Base-by-base conservation (phyloP, 2,797 vertebrate genomes). In the Neostethus bicornis region DNA sequence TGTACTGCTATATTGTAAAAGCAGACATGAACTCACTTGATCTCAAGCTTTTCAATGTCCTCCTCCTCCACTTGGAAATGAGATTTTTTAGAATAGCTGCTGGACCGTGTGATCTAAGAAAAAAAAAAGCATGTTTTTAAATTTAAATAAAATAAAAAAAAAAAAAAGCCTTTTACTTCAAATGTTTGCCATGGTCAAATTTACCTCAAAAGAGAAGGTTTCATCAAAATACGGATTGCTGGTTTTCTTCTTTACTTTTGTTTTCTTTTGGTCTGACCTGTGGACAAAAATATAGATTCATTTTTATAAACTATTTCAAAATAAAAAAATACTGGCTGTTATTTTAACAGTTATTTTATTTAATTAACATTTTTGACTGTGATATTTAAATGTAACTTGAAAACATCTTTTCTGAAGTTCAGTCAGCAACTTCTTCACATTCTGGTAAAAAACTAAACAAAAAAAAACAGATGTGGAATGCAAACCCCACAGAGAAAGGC, bases 211-310 rank as follows among this genome's bases (percentile, higher is more conserved):
- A 85, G 92, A 94, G 91, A 99, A 96, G 1, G 92, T 95, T 90
- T 99, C 97, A 13, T 98, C 97, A 85, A 99, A 99, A 65, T 95
- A 94, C 21, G 96, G 97, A 76, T 98, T 95, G 87, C 96, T 98
- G 69, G 96, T 99, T 95, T 98, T 99, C 94, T 99, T 99, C 92
- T 98, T 99, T 71, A 98, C 96, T 88, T 99, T 99, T 14, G 96
- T 99, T 92, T 96, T 98, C 93, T 93, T 98, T 84, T 97, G 97
- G 82, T 99, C 97, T 78, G 94, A 96, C 90, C 97, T 99, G 87
- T 28, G 29, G 41, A 56, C 26, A 68, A 4, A 58, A 17, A 13
- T 3, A 51, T 17, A 60, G 8, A 61, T 4, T 3, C 2, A 47
- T 21, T 28, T 20, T 12, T 24, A 16, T 23, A 26, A 11, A 2